A percentile compares a stretch with the other conserved stretches of the same genome.
These are phyloP conservation scores for Glaucopsyche alexis DNA, from an alignment of 2,888 invertebrate genomes.

Conservation along the genomic window DNA sequence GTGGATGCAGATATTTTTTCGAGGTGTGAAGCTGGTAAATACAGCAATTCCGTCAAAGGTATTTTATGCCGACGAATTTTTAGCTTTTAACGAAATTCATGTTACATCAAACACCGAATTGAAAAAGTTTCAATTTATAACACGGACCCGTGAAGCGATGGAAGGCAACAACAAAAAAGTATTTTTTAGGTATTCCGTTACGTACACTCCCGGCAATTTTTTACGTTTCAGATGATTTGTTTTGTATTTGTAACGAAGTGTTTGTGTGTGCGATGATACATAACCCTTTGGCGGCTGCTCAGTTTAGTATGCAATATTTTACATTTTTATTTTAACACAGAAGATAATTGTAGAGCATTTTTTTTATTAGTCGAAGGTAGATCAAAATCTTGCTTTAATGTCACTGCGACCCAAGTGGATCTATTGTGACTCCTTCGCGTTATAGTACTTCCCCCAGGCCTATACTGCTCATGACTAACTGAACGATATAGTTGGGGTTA, in stretches of 20 bases:
- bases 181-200: conserved; percentile 1
- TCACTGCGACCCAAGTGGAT: no score
- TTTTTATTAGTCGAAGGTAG: no score
- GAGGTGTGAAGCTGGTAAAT: conserved; percentile 36
- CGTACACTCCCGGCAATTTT: conserved; percentile 1
- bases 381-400: no score
- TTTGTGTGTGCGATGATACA: conserved; percentile 2
- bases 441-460: no score
- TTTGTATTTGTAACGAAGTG: conserved; percentile 15
- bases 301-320: background rate
- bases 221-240: conserved; percentile 8
- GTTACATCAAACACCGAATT: conserved; percentile 41
- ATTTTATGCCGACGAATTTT: conserved; percentile 40
- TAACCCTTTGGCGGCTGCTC: background rate
- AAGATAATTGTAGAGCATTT: background rate
- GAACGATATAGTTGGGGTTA: no score
- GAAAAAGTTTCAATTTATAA: conserved; percentile 41
- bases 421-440: no score
- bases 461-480: no score
- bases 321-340: background rate
- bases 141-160: conserved; percentile 5
- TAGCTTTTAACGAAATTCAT: conserved; percentile 39
- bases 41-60: conserved; percentile 53
- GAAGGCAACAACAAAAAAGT: conserved; percentile 10
- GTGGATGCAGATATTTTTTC: conserved; percentile 4